Conservation (phyloP, 2,113 vertebrate species). For the Rissa tridactyla region DNA sequence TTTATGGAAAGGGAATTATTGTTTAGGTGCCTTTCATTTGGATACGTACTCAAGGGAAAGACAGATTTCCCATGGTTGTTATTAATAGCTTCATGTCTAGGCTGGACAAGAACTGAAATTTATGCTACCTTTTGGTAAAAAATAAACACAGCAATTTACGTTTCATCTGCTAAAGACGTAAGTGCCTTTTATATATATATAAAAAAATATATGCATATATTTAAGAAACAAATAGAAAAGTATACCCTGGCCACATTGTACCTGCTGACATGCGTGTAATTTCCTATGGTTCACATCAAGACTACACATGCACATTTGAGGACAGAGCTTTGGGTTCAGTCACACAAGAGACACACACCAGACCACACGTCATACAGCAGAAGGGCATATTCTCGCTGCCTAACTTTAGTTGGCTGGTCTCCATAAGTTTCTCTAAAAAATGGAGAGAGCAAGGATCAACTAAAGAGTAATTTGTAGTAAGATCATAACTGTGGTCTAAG, state of each 20-base stretch:
- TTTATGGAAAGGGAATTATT: background rate
- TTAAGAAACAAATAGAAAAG: background rate
- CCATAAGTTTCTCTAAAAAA: background rate
- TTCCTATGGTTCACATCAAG: background rate
- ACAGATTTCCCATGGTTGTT: background rate
- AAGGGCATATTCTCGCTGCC: background rate
- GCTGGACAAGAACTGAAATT: background rate
- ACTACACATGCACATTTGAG: background rate
- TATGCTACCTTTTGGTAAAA: background rate
- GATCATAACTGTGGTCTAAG: background rate
- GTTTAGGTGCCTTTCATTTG: background rate
- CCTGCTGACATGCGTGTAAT: background rate
- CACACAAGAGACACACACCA: background rate
- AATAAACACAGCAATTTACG: background rate
- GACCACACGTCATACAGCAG: accelerated
- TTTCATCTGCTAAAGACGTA: background rate
- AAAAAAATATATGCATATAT: background rate
- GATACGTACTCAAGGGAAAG: background rate
- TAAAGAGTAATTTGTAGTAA: background rate
- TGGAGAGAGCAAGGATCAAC: background rate
- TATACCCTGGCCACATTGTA: background rate
- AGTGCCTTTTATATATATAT: background rate
- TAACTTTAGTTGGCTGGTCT: background rate
- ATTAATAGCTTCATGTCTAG: background rate
- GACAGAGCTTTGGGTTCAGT: background rate